Base-by-base conservation (phyloP, 2,888 invertebrate species). In the Phortica magna region DNA sequence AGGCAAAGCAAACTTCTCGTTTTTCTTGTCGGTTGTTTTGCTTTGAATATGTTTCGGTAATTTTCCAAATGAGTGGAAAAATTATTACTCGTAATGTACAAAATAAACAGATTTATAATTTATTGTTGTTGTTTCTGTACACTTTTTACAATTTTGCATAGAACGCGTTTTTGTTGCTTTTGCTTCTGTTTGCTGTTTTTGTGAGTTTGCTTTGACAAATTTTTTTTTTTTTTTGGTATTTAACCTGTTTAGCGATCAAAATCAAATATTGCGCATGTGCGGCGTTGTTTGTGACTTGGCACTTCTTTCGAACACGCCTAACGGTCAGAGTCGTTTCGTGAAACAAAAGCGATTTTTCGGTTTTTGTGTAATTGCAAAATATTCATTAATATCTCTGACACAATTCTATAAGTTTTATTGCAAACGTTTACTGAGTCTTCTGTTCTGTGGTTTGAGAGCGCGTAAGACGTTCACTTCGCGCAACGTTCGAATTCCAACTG, bases 401-500 rank as follows among this genome's bases (percentile, higher is more conserved):
- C 61, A 59, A 9, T 59, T 59, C 17, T 59, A 19, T 4, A 5
- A 7, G 4, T n/a, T 17, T 59, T 61, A 22, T 61, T 61, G 19
- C 22, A 22, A 7, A 55, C 55, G 14, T 61, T 61, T 22, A 10
- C 9, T 17, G 61, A 61, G 17, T 42, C 10, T 68, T 68, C n/a
- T 43, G 48, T 17, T 64, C 7, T 10, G 48, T 17, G 42, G 3
- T 22, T 71, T 48, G 9, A 55, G 55, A 55, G 14, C 61, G 61
- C 61, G 61, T 61, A 19, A 17, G n/a, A 19, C 61, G 70, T 71
- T 43, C 43, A 31, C 14, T 53, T 22, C 53, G 70, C 70, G 53
- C 70, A 53, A 71, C 70, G 70, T 71, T 71, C 70, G 55, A 53
- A 71, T 43, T 31, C 12, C 55, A 71, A 71, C 70, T 71, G 70